Evolutionary conservation across 1,140 invertebrate species (phyloP).

Genomic region (Periplaneta americana): DNA sequence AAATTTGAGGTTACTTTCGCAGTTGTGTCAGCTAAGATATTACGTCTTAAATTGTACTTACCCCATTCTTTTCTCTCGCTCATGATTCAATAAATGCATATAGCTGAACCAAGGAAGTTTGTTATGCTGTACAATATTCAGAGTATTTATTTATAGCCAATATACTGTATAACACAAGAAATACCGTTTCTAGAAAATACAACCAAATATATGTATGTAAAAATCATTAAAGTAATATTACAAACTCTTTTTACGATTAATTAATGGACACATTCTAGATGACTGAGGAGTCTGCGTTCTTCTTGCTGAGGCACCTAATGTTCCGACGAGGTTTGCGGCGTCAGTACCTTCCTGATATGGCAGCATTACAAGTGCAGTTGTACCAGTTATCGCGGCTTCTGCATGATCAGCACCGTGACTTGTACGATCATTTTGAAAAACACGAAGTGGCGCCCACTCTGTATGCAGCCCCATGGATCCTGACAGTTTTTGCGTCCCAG

Average conservation of each 20-base stretch:
- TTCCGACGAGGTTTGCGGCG: constrained; percentile 78
- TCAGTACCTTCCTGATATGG: constrained; percentile 91
- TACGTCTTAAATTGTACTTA: too few relatives aligned
- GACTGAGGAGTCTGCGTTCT: constrained; percentile 84
- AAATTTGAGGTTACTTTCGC: too few relatives aligned
- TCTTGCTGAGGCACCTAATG: constrained; percentile 85
- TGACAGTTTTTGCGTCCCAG: constrained; percentile 93
- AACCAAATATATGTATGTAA: too few relatives aligned
- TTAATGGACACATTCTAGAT: constrained; percentile 50
- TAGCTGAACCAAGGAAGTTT: too few relatives aligned
- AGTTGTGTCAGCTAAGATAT: too few relatives aligned
- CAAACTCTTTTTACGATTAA: too few relatives aligned
- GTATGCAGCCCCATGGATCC: constrained; percentile 93
- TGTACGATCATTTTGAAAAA: constrained; percentile 84
- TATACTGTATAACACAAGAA: neutral
- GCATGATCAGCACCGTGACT: constrained; percentile 76
- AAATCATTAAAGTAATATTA: too few relatives aligned
- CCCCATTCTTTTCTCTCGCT: too few relatives aligned
- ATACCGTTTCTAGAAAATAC: constrained; percentile 29
- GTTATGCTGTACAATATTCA: too few relatives aligned
- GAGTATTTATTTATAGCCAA: neutral
- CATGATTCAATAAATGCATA: too few relatives aligned
- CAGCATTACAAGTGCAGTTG: constrained; percentile 82
- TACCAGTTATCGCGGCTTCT: constrained; percentile 92
- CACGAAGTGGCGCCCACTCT: constrained; percentile 88